Evolutionary conservation across 2,113 vertebrate genomes (phyloP).

Genomic region (Myocastor coypus): DNA sequence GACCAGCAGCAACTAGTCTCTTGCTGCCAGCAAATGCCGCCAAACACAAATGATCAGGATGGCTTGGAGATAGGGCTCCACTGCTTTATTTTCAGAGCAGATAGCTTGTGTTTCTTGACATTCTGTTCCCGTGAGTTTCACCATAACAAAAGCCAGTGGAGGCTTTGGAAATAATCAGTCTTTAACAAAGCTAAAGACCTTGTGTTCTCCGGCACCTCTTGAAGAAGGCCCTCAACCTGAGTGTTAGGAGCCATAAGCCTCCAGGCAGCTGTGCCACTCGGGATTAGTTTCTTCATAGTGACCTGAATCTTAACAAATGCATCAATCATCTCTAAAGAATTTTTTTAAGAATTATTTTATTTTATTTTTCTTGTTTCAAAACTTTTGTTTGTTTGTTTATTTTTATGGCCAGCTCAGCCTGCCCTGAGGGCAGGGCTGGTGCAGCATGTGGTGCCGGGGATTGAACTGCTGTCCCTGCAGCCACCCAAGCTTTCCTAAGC

Average conservation of each 20-base stretch:
- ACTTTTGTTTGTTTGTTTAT: too few relatives aligned
- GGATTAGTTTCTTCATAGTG: not conserved
- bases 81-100: slow-evolving; percentile 54
- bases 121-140: slow-evolving; percentile 66
- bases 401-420: too few relatives aligned
- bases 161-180: slow-evolving; percentile 35
- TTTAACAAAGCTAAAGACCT: slow-evolving; percentile 16
- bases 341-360: too few relatives aligned
- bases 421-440: too few relatives aligned
- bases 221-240: slow-evolving; percentile 7
- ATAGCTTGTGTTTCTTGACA: slow-evolving; percentile 60
- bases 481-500: too few relatives aligned
- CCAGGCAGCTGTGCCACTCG: not conserved
- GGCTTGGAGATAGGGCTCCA: not conserved
- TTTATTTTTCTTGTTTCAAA: too few relatives aligned
- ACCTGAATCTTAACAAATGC: not conserved
- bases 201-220: not conserved
- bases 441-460: too few relatives aligned
- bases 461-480: too few relatives aligned
- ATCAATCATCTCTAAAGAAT: not conserved
- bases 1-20: not conserved
- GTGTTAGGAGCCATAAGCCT: not conserved
- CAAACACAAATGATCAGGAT: not conserved
- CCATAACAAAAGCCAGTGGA: slow-evolving; percentile 25
- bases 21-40: slow-evolving; percentile 15